These are phyloP conservation scores for Idaea straminata DNA, from an alignment of 2,888 invertebrate genomes.

Conservation along the genomic window DNA sequence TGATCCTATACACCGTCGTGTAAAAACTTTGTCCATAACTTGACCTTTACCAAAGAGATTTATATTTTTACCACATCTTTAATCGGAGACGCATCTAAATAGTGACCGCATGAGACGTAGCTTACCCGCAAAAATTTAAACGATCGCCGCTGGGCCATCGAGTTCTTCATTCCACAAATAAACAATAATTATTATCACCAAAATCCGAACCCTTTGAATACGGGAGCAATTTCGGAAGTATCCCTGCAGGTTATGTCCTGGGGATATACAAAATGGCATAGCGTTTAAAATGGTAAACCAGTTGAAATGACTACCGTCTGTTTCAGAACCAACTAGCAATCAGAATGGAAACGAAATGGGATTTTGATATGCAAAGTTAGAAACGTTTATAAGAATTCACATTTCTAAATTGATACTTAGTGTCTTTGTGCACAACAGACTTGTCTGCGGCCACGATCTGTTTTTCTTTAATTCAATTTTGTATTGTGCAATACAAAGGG, in stretches of 20 bases:
- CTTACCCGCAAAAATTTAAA: neutral
- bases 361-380: slow-evolving; percentile 42
- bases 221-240: neutral
- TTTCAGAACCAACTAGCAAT: slow-evolving; percentile 17
- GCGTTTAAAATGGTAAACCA: neutral
- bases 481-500: neutral
- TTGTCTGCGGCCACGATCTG: neutral
- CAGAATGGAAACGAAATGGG: slow-evolving; percentile 34
- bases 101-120: neutral
- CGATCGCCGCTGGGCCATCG: neutral
- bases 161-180: neutral
- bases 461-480: neutral
- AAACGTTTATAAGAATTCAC: slow-evolving; percentile 36
- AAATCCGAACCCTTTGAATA: neutral
- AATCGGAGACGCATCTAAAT: neutral
- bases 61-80: no score
- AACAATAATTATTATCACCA: neutral
- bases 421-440: slow-evolving; percentile 20
- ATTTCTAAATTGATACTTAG: slow-evolving; percentile 29
- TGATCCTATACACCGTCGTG: no score
- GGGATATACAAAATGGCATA: neutral
- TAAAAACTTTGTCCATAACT: no score
- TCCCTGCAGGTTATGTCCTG: neutral
- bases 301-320: neutral
- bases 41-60: no score